Conservation (phyloP, 2,113 vertebrate species). For the Arothron firmamentum region DNA sequence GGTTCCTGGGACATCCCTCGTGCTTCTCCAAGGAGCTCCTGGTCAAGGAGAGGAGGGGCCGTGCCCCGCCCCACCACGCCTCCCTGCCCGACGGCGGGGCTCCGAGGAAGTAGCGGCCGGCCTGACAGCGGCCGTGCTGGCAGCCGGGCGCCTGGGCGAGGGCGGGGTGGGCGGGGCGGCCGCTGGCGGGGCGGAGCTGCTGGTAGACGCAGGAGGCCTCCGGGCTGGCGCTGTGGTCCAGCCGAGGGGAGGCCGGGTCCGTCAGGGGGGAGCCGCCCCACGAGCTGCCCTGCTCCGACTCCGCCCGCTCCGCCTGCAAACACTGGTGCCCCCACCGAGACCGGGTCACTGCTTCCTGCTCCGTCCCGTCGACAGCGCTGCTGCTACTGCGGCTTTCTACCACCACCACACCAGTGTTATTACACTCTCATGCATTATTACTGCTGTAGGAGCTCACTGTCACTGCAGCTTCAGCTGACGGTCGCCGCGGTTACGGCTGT, state of each 20-base stretch:
- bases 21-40: constrained; percentile 85
- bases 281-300: constrained; percentile 92
- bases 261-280: constrained; percentile 93
- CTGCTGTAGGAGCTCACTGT: no score
- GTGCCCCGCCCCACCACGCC: constrained; percentile 83
- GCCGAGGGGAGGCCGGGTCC: constrained; percentile 86
- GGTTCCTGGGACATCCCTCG: constrained; percentile 80
- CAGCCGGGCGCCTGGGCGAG: constrained; percentile 78
- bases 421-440: no score
- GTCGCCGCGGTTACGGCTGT: no score
- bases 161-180: constrained; percentile 73
- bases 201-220: constrained; percentile 86
- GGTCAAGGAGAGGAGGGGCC: constrained; percentile 78
- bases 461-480: no score
- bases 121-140: constrained; percentile 86
- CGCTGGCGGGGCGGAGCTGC: constrained; percentile 76
- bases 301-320: constrained; percentile 88
- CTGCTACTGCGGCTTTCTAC: no score
- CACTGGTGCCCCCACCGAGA: constrained; percentile 69
- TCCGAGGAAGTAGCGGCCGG: constrained; percentile 91
- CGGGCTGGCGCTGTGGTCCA: constrained; percentile 80
- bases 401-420: no score
- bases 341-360: no score
- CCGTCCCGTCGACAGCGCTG: no score
- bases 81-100: constrained; percentile 81